Evolutionary conservation across 2,113 vertebrate species (phyloP).

Genomic region (Onychostruthus taczanowskii): DNA sequence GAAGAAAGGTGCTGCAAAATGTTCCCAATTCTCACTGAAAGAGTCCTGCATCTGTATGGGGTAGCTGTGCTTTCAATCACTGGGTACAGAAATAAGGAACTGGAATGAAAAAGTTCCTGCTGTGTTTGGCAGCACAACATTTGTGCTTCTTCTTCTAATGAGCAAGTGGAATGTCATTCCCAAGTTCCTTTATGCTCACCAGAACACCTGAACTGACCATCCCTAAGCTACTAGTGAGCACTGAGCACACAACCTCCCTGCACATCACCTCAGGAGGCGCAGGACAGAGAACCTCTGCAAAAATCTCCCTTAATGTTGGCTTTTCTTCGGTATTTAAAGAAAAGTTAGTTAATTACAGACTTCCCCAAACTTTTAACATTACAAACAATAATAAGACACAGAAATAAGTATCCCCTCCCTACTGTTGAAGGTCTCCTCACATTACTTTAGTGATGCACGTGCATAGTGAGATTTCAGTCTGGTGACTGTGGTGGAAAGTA

Average conservation of each 20-base stretch:
- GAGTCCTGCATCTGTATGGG: neutral
- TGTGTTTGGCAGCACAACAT: neutral
- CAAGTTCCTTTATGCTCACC: neutral
- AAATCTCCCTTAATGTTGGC: neutral
- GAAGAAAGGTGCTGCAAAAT: neutral
- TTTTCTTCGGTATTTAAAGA: neutral
- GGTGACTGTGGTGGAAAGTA: neutral
- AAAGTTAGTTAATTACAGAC: neutral
- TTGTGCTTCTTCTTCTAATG: neutral
- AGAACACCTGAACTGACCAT: neutral
- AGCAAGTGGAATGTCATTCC: neutral
- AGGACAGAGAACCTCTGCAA: neutral
- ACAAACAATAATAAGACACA: neutral
- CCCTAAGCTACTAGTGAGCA: neutral
- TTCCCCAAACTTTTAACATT: neutral
- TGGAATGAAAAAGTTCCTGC: neutral
- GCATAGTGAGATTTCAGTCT: neutral
- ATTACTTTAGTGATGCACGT: accelerated
- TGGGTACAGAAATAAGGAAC: neutral
- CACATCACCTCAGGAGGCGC: neutral
- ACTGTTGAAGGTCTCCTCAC: neutral
- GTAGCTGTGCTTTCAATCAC: neutral
- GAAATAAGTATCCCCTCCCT: neutral
- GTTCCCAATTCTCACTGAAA: neutral
- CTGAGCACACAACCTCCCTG: neutral